A percentile compares a stretch with the other conserved stretches of the same genome.
These are phyloP conservation scores for Tachina grossa DNA, from an alignment of 2,888 invertebrate genomes.

Conservation along the genomic window DNA sequence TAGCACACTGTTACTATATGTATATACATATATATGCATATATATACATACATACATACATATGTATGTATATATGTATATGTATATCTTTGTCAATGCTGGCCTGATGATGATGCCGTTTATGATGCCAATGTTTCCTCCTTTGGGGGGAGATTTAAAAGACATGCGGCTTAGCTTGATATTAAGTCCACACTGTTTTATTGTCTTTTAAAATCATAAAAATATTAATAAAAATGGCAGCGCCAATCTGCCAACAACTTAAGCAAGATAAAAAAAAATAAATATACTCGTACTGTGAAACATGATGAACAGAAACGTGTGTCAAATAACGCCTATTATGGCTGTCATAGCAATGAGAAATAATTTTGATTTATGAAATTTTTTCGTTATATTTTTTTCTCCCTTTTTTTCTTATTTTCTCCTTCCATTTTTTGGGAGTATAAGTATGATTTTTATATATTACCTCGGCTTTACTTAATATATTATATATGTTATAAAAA, in stretches of 20 bases:
- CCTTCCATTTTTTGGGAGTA: neutral
- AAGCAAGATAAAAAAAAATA: slow-evolving; percentile 28
- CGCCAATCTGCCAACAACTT: slow-evolving; percentile 10
- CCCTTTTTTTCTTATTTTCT: neutral
- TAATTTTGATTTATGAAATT: slow-evolving; percentile 81
- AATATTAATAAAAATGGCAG: slow-evolving; percentile 29
- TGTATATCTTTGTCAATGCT: neutral
- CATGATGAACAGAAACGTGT: slow-evolving; percentile 72
- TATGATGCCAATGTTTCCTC: slow-evolving; percentile 39
- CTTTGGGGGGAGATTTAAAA: slow-evolving; percentile 30
- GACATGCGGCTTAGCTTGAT: slow-evolving; percentile 56
- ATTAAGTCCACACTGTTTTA: slow-evolving; percentile 43
- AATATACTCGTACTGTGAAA: slow-evolving; percentile 12
- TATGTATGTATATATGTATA: too few species aligned
- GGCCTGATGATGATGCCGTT: slow-evolving; percentile 31
- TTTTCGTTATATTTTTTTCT: slow-evolving; percentile 19
- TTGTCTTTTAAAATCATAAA: slow-evolving; percentile 16
- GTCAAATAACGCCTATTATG: slow-evolving; percentile 77
- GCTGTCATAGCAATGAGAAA: slow-evolving; percentile 78
- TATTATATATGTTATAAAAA: neutral
- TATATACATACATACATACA: too few species aligned
- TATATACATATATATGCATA: too few species aligned
- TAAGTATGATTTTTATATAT: slow-evolving; percentile 45
- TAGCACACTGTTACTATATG: neutral
- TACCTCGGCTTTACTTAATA: slow-evolving; percentile 19